A percentile compares a stretch with the other conserved stretches of the same genome.
These are phyloP conservation scores for Myotis pilosus DNA, from an alignment of 2,797 vertebrate species.

Conservation along the genomic window DNA sequence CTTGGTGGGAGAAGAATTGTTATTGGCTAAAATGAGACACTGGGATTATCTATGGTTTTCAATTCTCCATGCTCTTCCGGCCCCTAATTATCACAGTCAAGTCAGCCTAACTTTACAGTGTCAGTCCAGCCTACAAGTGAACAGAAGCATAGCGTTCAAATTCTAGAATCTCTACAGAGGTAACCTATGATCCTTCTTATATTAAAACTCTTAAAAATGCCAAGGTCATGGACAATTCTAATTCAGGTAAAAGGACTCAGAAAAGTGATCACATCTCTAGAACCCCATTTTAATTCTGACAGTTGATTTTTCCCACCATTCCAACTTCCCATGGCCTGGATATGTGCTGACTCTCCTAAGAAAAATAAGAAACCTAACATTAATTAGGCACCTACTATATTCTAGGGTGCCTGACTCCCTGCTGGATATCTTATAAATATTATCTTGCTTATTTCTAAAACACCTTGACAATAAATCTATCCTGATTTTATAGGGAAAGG, in stretches of 20 bases:
- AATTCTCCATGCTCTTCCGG: not conserved
- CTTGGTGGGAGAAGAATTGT: not conserved
- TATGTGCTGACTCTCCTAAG: not conserved
- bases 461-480: not conserved
- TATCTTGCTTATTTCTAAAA: not conserved
- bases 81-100: not conserved
- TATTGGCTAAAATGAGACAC: constrained; percentile 14
- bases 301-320: not conserved
- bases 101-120: not conserved
- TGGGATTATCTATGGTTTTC: not conserved
- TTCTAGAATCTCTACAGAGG: constrained; percentile 11
- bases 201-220: not conserved
- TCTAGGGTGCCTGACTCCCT: not conserved
- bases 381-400: not conserved
- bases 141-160: not conserved
- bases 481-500: not conserved
- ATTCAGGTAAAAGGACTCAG: not conserved
- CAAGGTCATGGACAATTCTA: not conserved
- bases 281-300: not conserved
- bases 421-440: not conserved
- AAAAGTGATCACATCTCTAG: not conserved
- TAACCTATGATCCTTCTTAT: not conserved
- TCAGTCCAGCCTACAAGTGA: not conserved
- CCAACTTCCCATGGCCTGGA: not conserved
- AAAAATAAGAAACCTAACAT: not conserved